These are phyloP conservation scores for Lampris megalopsis DNA, from an alignment of 2,113 vertebrate genomes.

Conservation along the genomic window DNA sequence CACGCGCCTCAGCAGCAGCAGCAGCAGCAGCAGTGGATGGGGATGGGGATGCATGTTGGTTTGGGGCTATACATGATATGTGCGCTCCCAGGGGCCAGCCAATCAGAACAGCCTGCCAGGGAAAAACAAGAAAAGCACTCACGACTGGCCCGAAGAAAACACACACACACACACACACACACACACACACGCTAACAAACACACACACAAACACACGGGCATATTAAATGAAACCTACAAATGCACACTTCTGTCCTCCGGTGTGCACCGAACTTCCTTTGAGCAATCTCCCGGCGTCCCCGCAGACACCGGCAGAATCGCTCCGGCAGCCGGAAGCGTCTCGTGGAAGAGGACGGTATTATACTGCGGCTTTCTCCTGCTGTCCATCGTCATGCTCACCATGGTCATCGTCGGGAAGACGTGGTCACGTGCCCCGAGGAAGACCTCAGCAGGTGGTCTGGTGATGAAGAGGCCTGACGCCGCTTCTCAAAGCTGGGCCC, in stretches of 20 bases:
- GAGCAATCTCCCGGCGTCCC: slow-evolving; percentile 36
- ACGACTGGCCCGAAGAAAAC: slow-evolving; percentile 72
- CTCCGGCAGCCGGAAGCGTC: neutral
- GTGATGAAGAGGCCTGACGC: neutral
- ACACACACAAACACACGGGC: slow-evolving; percentile 29
- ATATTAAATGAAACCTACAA: slow-evolving; percentile 14
- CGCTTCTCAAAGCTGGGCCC: slow-evolving; percentile 37
- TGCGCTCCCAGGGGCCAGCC: slow-evolving; percentile 76
- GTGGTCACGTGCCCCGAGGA: neutral
- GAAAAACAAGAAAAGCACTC: slow-evolving; percentile 80
- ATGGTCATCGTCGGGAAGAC: neutral
- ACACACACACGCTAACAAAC: slow-evolving; percentile 34
- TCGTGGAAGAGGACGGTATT: neutral
- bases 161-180: slow-evolving; percentile 50
- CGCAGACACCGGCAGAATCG: slow-evolving; percentile 43
- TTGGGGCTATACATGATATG: slow-evolving; percentile 85
- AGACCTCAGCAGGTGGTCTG: slow-evolving; percentile 15
- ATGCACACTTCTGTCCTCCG: slow-evolving; percentile 45
- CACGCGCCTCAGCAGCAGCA: slow-evolving; percentile 8
- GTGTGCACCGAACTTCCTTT: slow-evolving; percentile 43
- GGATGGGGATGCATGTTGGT: slow-evolving; percentile 83
- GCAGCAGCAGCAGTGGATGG: slow-evolving; percentile 59
- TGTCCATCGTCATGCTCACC: neutral
- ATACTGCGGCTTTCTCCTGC: neutral
- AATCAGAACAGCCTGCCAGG: slow-evolving; percentile 82